phyloP scores from a whole-genome alignment of 1,140 invertebrate genomes.

The Rhagoletis pomonella region DNA sequence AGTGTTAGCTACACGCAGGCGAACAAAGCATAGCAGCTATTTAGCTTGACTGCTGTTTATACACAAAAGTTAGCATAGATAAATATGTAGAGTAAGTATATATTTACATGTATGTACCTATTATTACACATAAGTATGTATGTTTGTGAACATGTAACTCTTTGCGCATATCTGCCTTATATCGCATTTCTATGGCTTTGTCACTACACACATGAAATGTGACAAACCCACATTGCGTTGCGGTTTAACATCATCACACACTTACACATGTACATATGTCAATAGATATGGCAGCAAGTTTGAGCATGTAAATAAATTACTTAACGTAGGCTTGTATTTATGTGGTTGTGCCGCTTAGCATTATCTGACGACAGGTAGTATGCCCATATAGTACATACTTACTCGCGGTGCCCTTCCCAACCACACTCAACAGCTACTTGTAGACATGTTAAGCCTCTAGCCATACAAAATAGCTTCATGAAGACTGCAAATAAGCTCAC shows the following conservation, averaged over 20 bases:
- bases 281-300: too few relatives aligned
- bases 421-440: not conserved
- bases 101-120: not conserved
- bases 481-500: conserved; percentile 17
- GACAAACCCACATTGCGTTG: conserved; percentile 38
- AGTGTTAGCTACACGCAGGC: not conserved
- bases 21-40: not conserved
- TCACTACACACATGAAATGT: conserved; percentile 40
- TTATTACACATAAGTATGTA: not conserved
- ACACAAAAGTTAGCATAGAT: not conserved
- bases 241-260: conserved; percentile 31
- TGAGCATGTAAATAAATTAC: not conserved
- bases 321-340: conserved; percentile 5
- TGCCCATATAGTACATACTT: not conserved
- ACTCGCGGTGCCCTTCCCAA: not conserved
- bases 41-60: conserved; percentile 40
- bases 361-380: conserved; percentile 36
- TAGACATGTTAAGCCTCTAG: conserved; percentile 40
- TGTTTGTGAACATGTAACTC: not conserved
- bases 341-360: conserved; percentile 2
- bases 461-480: conserved; percentile 9
- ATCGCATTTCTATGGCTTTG: conserved; percentile 38
- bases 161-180: conserved; percentile 28
- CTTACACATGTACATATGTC: not conserved
- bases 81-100: not conserved